phyloP scores from a whole-genome alignment of 2,797 vertebrate genomes.

The Rhinella marina region DNA sequence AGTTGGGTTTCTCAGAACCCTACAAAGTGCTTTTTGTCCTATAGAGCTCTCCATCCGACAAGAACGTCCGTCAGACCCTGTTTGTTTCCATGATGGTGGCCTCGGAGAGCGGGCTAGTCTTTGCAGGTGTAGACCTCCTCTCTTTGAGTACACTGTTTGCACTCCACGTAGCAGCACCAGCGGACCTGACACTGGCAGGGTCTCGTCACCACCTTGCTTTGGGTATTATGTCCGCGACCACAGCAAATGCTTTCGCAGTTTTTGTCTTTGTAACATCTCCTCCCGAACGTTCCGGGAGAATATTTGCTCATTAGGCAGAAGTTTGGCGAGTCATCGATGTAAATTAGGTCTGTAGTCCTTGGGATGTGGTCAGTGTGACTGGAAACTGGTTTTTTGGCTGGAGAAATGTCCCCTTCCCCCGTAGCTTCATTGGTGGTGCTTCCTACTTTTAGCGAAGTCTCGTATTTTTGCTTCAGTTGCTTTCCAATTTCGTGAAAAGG shows the following conservation, averaged over 20 bases:
- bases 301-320: constrained; percentile 94
- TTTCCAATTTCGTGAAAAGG: constrained; percentile 98
- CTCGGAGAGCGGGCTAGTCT: constrained; percentile 68
- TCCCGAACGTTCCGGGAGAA: constrained; percentile 88
- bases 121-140: constrained; percentile 99
- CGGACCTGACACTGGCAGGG: constrained; percentile 98
- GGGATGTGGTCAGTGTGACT: constrained; percentile 87
- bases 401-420: constrained; percentile 89
- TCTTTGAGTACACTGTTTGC: constrained; percentile 96
- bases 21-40: constrained; percentile 73
- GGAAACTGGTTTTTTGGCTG: constrained; percentile 77
- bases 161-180: constrained; percentile 99
- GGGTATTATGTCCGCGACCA: constrained; percentile 95
- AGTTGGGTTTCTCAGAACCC: constrained; percentile 69
- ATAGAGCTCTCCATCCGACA: constrained; percentile 67
- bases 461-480: constrained; percentile 94
- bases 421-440: constrained; percentile 96
- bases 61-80: constrained; percentile 69
- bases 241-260: constrained; percentile 99
- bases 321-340: constrained; percentile 98
- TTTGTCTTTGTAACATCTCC: constrained; percentile 98
- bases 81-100: constrained; percentile 66
- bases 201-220: constrained; percentile 93
- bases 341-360: constrained; percentile 91
- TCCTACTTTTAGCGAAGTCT: constrained; percentile 91